Base-by-base conservation (phyloP, 2,888 invertebrate species). In the Cremastinae sp. region DNA sequence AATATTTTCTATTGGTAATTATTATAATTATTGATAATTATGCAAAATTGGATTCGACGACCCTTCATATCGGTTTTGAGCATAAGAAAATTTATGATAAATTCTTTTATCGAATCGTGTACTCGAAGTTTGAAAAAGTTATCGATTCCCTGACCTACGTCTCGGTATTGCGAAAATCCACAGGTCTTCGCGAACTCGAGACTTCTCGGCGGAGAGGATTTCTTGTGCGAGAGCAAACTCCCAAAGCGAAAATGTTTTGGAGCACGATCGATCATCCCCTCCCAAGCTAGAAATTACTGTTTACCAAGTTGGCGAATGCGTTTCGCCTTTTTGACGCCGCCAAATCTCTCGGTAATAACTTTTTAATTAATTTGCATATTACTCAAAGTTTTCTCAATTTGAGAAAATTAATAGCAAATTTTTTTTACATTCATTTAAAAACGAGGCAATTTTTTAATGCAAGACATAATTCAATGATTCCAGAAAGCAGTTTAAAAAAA, bases 121-220 rank as follows among this genome's bases (percentile, higher is more conserved):
- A 9, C 10, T n/a, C 41, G 41, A 9, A 14, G 16, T 8, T 16
- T 18, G n/a, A 12, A 16, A 28, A n/a, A 62, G 20, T 43, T 14
- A 10, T 18, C 8, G 22, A 35, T 43, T 53, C 65, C 53, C 59
- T 66, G 73, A 73, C 69, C 73, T 41, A 55, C 39, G 39, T 59
- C 59, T 47, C 62, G 53, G 64, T 69, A 16, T 66, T 68, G 61
- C 55, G 59, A 53, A 76, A 77, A 79, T 80, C 80, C 74, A 80
- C 80, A 80, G 80, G 79, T 80, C 56, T 59, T 64, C 43, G n/a
- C 61, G 35, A 45, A 78, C 68, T 59, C 61, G 61, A 47, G 18
- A 51, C 56, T 56, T 61, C 43, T 49, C 35, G 18, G 10, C 10
- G 64, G 8, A 14, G 45, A 59, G n/a, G 53, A 55, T 22, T 65